These are phyloP conservation scores for Lasius fuliginosus DNA, from an alignment of 2,888 invertebrate species.

Conservation along the genomic window DNA sequence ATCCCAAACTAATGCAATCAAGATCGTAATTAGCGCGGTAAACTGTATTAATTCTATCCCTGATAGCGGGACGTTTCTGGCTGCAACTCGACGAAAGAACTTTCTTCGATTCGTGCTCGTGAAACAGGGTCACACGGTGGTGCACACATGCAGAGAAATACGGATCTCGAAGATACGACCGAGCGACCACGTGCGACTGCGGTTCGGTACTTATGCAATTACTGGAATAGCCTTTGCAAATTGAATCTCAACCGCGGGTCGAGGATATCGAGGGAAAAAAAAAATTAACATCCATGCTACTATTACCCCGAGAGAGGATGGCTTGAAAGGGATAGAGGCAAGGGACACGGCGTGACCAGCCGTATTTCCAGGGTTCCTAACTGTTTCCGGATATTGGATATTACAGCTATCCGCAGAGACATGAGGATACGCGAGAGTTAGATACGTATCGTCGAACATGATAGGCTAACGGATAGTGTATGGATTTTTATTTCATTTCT, in stretches of 20 bases:
- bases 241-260: slow-evolving; percentile 75
- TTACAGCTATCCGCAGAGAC: slow-evolving; percentile 63
- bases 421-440: slow-evolving; percentile 54
- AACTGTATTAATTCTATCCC: slow-evolving; percentile 45
- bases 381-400: slow-evolving; percentile 75
- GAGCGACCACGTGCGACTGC: slow-evolving; percentile 71
- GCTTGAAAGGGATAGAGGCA: slow-evolving; percentile 57
- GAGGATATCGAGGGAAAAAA: slow-evolving; percentile 69
- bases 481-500: slow-evolving; percentile 46
- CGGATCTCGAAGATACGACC: slow-evolving; percentile 63
- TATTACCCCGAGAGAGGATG: slow-evolving; percentile 54
- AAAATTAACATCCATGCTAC: slow-evolving; percentile 73
- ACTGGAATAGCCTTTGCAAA: slow-evolving; percentile 78
- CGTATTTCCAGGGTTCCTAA: slow-evolving; percentile 71
- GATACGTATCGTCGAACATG: slow-evolving; percentile 33
- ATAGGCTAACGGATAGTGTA: slow-evolving; percentile 52
- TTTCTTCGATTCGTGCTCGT: slow-evolving; percentile 21
- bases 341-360: slow-evolving; percentile 60
- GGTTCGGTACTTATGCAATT: slow-evolving; percentile 77
- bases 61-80: slow-evolving; percentile 23
- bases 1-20: slow-evolving; percentile 41
- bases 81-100: slow-evolving; percentile 32
- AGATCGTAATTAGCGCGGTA: slow-evolving; percentile 40
- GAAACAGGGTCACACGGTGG: slow-evolving; percentile 28
- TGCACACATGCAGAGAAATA: slow-evolving; percentile 53